A percentile compares a stretch with the other conserved stretches of the same genome.
Conservation (phyloP, 2,888 invertebrate species). For the Agrochola circellaris region DNA sequence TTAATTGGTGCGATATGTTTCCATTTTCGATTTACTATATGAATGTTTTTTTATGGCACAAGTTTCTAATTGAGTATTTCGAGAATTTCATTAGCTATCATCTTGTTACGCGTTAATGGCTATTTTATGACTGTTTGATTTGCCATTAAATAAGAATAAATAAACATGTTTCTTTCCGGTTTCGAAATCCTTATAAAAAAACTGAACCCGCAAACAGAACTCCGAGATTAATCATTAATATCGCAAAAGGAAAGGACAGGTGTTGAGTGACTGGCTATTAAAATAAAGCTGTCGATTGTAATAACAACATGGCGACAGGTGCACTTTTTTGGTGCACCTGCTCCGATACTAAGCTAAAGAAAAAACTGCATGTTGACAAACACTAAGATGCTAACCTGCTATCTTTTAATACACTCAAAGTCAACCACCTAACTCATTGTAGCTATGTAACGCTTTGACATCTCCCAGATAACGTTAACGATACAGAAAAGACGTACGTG, state of each 20-base stretch:
- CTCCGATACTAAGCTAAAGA: background rate
- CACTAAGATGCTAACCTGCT: background rate
- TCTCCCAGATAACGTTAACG: constrained; percentile 46
- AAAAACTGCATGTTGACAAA: background rate
- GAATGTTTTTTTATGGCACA: constrained; percentile 36
- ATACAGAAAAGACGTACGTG: constrained; percentile 29
- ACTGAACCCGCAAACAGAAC: background rate
- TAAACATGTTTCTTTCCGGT: background rate
- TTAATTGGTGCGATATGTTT: constrained; percentile 52
- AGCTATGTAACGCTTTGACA: constrained; percentile 24
- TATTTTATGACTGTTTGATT: constrained; percentile 41
- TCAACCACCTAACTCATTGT: constrained; percentile 29
- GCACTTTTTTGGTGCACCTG: constrained; percentile 25
- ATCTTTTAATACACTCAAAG: constrained; percentile 19
- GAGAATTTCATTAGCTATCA: constrained; percentile 28
- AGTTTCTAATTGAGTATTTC: constrained; percentile 17
- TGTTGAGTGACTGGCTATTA: constrained; percentile 17
- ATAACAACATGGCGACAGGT: constrained; percentile 22
- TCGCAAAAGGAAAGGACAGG: background rate
- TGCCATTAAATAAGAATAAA: background rate
- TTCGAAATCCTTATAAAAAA: background rate
- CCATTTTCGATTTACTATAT: constrained; percentile 18
- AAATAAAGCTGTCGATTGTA: constrained; percentile 20
- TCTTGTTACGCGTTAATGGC: constrained; percentile 6
- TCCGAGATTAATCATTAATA: background rate